Conservation (phyloP, 2,888 invertebrate species). For the Cryptocephalus primarius region DNA sequence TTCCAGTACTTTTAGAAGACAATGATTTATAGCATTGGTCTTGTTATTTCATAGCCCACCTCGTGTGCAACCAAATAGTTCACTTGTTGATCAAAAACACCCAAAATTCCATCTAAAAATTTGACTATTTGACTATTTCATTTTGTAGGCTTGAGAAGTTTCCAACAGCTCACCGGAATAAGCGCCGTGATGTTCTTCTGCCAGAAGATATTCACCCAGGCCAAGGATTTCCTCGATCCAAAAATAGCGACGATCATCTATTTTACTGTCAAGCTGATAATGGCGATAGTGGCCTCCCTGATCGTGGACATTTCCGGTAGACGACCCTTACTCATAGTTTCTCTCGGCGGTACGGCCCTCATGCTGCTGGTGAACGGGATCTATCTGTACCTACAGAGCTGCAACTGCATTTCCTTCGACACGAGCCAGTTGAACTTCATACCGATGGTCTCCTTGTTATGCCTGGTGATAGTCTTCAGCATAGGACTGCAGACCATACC, state of each 20-base stretch:
- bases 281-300: slow-evolving; percentile 42
- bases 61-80: too few species aligned
- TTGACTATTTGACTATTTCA: too few species aligned
- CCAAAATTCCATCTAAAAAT: too few species aligned
- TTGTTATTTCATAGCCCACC: too few species aligned
- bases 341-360: slow-evolving; percentile 37
- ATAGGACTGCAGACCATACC: slow-evolving; percentile 43
- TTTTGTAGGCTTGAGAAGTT: slow-evolving; percentile 44
- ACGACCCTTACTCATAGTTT: slow-evolving; percentile 41
- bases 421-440: slow-evolving; percentile 22
- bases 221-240: slow-evolving; percentile 34
- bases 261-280: slow-evolving; percentile 44
- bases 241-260: slow-evolving; percentile 25
- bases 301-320: slow-evolving; percentile 48
- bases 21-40: too few species aligned
- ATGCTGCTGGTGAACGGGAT: slow-evolving; percentile 34
- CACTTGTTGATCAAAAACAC: too few species aligned
- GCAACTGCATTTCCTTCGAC: slow-evolving; percentile 28
- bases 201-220: slow-evolving; percentile 39
- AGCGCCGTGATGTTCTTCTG: slow-evolving; percentile 52
- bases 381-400: slow-evolving; percentile 38
- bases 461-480: slow-evolving; percentile 40
- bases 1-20: too few species aligned
- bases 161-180: slow-evolving; percentile 48
- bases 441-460: slow-evolving; percentile 35